Evolutionary conservation across 2,113 vertebrate genomes (phyloP).

Genomic region (Cebidichthys violaceus): DNA sequence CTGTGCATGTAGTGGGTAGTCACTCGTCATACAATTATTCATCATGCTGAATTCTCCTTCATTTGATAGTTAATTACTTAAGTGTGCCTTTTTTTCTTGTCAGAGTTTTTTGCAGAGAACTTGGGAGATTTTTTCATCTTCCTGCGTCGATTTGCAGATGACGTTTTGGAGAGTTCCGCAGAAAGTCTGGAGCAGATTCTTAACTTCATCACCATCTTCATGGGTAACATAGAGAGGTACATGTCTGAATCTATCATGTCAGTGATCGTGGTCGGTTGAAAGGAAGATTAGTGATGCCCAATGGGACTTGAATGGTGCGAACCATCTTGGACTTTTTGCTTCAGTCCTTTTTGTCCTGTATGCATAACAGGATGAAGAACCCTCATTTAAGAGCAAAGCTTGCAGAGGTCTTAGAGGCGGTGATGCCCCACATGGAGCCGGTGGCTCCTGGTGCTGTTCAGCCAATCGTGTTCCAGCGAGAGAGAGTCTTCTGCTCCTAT

Average conservation of each 20-base stretch:
- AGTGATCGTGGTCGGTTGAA: background rate
- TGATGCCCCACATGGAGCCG: slow-evolving; percentile 97
- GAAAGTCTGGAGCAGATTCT: slow-evolving; percentile 94
- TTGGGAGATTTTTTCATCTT: slow-evolving; percentile 98
- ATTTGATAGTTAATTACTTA: background rate
- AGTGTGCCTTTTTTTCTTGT: slow-evolving; percentile 31
- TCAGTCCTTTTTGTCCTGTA: background rate
- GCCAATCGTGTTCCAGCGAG: slow-evolving; percentile 92
- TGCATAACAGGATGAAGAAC: slow-evolving; percentile 92
- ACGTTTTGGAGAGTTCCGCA: slow-evolving; percentile 91
- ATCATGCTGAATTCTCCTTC: slow-evolving; percentile 21
- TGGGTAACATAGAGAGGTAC: slow-evolving; percentile 95
- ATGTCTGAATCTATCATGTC: background rate
- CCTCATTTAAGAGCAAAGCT: slow-evolving; percentile 96
- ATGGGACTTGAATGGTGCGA: background rate
- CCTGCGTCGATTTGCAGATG: slow-evolving; percentile 94
- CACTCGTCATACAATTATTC: background rate
- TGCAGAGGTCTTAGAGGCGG: slow-evolving; percentile 96
- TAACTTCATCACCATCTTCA: slow-evolving; percentile 95
- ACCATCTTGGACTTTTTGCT: background rate
- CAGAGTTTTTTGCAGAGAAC: slow-evolving; percentile 98
- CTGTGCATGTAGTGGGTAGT: slow-evolving; percentile 15
- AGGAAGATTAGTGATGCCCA: background rate
- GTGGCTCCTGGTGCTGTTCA: slow-evolving; percentile 82
- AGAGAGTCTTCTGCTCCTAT: slow-evolving; percentile 94